A percentile compares a stretch with the other conserved stretches of the same genome.
Conservation (phyloP, 2,888 invertebrate genomes). For the Cryptocephalus primarius region DNA sequence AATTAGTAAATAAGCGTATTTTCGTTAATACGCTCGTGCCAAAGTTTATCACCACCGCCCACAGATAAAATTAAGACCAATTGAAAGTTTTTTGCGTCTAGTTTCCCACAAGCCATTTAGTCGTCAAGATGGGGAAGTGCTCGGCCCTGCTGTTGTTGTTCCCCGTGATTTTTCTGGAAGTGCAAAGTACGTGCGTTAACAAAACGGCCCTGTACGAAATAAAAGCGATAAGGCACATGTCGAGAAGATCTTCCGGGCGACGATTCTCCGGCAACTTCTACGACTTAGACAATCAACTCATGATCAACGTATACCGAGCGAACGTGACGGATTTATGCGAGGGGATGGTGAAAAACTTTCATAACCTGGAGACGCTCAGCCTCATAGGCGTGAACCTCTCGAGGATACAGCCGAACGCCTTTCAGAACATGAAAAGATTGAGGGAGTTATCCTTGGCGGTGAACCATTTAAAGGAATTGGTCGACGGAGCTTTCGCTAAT, state of each 20-base stretch:
- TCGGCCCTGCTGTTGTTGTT: too few relatives aligned
- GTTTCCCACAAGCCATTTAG: too few relatives aligned
- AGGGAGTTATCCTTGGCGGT: conserved; percentile 20
- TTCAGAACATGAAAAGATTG: conserved; percentile 20
- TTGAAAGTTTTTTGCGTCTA: too few relatives aligned
- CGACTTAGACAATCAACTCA: conserved; percentile 12
- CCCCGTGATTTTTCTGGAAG: not conserved
- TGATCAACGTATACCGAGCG: conserved; percentile 18
- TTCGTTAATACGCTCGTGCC: too few relatives aligned
- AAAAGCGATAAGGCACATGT: conserved; percentile 12
- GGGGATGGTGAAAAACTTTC: conserved; percentile 23
- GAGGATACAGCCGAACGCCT: conserved; percentile 18
- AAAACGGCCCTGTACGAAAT: conserved; percentile 17
- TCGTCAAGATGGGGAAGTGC: too few relatives aligned
- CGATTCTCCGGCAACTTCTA: conserved; percentile 10
- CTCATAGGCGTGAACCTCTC: conserved; percentile 21
- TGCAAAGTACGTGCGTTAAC: conserved; percentile 10
- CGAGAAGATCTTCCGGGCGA: conserved; percentile 3
- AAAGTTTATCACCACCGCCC: too few relatives aligned
- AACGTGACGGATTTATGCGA: conserved; percentile 22
- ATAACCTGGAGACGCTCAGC: conserved; percentile 14
- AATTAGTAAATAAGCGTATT: too few relatives aligned
- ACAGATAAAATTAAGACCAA: too few relatives aligned
- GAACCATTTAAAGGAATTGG: conserved; percentile 18
- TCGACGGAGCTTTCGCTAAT: conserved; percentile 17